These are phyloP conservation scores for Ondatra zibethicus DNA, from an alignment of 2,113 vertebrate species.

Conservation along the genomic window DNA sequence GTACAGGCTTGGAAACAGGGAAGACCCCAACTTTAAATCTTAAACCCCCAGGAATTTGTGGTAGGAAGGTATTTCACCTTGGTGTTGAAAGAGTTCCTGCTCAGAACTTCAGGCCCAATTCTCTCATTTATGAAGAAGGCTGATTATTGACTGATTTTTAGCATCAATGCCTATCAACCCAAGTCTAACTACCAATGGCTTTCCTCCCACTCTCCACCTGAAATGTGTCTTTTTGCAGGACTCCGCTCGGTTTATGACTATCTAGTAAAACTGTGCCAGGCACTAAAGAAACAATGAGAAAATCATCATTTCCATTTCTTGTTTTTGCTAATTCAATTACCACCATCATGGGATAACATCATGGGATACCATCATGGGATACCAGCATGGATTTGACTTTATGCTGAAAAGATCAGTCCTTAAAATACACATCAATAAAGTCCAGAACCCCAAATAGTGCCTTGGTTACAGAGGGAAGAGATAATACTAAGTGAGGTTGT, in stretches of 20 bases:
- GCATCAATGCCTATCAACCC: not conserved
- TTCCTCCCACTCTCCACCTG: not conserved
- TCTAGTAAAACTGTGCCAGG: not conserved
- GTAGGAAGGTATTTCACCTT: not conserved
- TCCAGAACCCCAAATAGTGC: not conserved
- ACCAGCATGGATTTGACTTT: conserved; percentile 10
- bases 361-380: not conserved
- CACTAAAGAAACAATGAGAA: not conserved
- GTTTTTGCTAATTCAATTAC: conserved; percentile 10
- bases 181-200: not conserved
- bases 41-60: not conserved
- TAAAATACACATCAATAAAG: not conserved
- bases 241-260: not conserved
- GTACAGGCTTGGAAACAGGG: not conserved
- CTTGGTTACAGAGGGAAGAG: not conserved
- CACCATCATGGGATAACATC: not conserved
- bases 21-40: not conserved
- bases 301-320: not conserved
- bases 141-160: not conserved
- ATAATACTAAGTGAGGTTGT: not conserved
- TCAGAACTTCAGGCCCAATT: not conserved
- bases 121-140: not conserved
- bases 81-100: not conserved
- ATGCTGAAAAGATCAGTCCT: conserved; percentile 4
- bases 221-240: not conserved